Base-by-base conservation (phyloP, 2,888 invertebrate species). In the Azorinus chamasolen region DNA sequence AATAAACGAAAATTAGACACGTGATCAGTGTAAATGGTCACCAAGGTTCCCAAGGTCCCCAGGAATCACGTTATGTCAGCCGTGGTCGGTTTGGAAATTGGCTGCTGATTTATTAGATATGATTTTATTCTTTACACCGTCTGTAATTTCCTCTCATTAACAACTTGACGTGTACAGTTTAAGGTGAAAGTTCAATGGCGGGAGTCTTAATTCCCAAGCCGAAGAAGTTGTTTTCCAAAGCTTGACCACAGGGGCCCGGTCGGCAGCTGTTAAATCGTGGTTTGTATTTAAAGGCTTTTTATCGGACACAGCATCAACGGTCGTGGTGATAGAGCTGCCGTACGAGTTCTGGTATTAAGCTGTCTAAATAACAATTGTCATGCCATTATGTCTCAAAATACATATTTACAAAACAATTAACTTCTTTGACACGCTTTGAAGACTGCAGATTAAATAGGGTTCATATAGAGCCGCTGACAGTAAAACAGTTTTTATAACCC, bases 351-450 rank as follows among this genome's bases (percentile, higher is more conserved):
- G 61, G 43, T 58, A 53, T 75, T 58, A 70, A 63, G 43, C 59
- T 75, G 70, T 70, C 75, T 22, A 64, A 65, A 65, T 46, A 70
- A 75, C 70, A 70, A 75, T 75, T 32, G 43, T n/a, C 50, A 32
- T 43, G 25, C 55, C 65, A 75, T 70, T 65, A 65, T 70, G 62
- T 70, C 41, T 48, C 46, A 64, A 75, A 75, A 75, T 65, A 75
- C 75, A 75, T 75, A 75, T 75, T 75, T 75, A 75, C 75, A 75
- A 70, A 75, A 70, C 70, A 75, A 63, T 79, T 73, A 72, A 69
- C 50, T 69, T 50, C 70, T 75, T 70, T 75, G 75, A 70, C 75
- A 70, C 70, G 75, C 75, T 70, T 65, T 58, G 59, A 46, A 39
- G 64, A 27, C 61, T 65, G 59, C 59, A 65, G 51, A 59, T 65